Evolutionary conservation across 2,797 vertebrate genomes (phyloP), one percentile per base, ranked within the genome.

Genomic region (Lithobates sylvaticus): DNA sequence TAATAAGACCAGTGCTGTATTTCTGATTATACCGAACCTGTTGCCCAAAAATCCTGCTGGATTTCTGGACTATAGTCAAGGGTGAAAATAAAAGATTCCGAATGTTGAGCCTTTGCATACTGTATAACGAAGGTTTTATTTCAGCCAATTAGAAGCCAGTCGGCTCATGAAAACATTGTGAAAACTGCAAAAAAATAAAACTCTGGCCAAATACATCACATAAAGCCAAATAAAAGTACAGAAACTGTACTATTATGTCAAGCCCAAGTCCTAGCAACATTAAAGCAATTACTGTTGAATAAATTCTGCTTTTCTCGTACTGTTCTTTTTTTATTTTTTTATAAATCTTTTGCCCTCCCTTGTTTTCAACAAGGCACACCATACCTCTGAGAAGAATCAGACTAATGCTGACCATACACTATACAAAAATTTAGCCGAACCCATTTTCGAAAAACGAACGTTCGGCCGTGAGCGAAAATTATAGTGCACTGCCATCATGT

Each of bases 1-100:
- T 93, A 93, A 94, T 94, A 89, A 92, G 93, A 91, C 91, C 50
- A n/a, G 80, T 68, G 83, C 86, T 79, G 86, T 79, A 61, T 44
- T 75, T 26, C 27, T 87, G 70, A 84, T 87, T 87, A 79, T 79
- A 72, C 75, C 70, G 54, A 78, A 73, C 72, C 68, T 72, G 80
- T 87, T 64, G 44, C 81, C 26, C 70, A 54, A 75, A 74, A 79
- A 75, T 26, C 21, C 76, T 67, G 61, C 58, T 39, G 81, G 81
- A 87, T 84, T 78, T 83, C 86, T 83, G 86, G 76, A 78, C 44
- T 34, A 18, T 6, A 39, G 74, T 79, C 68, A 87, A 32, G 18
- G 44, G 73, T 79, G 61, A 79, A 84, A 68, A 58, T 78, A 75
- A 54, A 75, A 73, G 21, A 67, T 83, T 83, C 58, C 67, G 58